A percentile compares a stretch with the other conserved stretches of the same genome.
Conservation (phyloP, 2,888 invertebrate species). For the Archips crataeganus region DNA sequence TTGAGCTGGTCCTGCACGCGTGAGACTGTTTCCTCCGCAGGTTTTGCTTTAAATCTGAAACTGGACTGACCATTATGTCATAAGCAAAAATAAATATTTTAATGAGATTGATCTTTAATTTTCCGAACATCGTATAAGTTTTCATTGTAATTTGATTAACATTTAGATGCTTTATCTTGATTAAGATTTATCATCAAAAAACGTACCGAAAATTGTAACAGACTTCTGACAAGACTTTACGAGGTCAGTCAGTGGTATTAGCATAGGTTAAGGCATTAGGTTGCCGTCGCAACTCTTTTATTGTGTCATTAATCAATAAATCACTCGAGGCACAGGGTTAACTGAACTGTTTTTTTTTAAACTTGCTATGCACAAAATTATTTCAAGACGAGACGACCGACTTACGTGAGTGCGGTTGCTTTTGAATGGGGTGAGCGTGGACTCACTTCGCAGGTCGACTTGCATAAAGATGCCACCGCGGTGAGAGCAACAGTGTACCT, state of each 20-base stretch:
- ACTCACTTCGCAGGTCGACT: constrained; percentile 67
- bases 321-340: constrained; percentile 38
- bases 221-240: constrained; percentile 74
- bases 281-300: constrained; percentile 55
- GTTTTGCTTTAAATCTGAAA: constrained; percentile 75
- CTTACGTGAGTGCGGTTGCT: constrained; percentile 70
- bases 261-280: constrained; percentile 70
- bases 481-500: constrained; percentile 66
- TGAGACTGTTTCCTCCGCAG: constrained; percentile 65
- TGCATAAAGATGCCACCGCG: constrained; percentile 67
- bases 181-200: constrained; percentile 67
- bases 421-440: constrained; percentile 67
- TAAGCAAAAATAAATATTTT: constrained; percentile 61
- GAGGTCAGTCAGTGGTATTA: constrained; percentile 73
- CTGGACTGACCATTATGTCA: constrained; percentile 69
- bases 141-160: constrained; percentile 78
- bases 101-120: constrained; percentile 66
- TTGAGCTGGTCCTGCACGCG: constrained; percentile 45
- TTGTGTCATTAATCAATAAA: constrained; percentile 57
- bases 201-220: constrained; percentile 78
- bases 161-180: constrained; percentile 73
- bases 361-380: constrained; percentile 14
- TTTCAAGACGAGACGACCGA: constrained; percentile 65
- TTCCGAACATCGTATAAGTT: constrained; percentile 63
- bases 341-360: constrained; percentile 25